Base-by-base conservation (phyloP, 1,140 invertebrate genomes). In the Pygmarrhopalites habei region DNA sequence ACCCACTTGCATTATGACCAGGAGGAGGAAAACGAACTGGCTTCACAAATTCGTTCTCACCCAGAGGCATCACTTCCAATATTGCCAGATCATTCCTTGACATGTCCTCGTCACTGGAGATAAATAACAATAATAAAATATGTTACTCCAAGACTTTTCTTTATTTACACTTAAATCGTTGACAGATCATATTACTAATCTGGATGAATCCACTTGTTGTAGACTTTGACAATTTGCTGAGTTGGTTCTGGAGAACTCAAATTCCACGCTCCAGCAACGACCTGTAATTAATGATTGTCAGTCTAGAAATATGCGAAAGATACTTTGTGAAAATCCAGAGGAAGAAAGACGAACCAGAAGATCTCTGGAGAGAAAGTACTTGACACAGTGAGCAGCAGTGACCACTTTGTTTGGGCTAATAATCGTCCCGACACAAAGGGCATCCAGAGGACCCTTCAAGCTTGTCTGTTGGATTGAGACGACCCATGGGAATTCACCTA, bases 401-500 rank as follows among this genome's bases (percentile, higher is more conserved):
- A 62, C 30, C 10, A 62, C 25, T 23, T 52, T 3, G 12, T 4
- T 32, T 26, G 15, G 10, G 19, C 25, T 21, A 5, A 62, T 5
- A 25, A 62, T 53, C 15, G 47, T 39, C 2, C 60, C 60, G 7
- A 51, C 60, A 26, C 60, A 62, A 19, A 30, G 28, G 35, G 53
- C 21, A 19, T 30, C 51, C 43, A 14, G 12, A 30, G 5, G 4
- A 4, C 26, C 29, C 30, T 21, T 35, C 4, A 35, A 2, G 53
- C 12, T 7, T 23, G 3, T 53, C 5, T 21, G 3, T 35, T 25
- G 28, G 28, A 62, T 25, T 5, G 47, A 62, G 25, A 55, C 51
- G 2, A 62, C n/a, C 29, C 32, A 62, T 32, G 60, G 60, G 28
- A 62, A 62, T 28, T 62, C 30, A 41, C 60, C 60, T 56, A 32